phyloP scores from a whole-genome alignment of 2,113 vertebrate species.

The Odobenus rosmarus region DNA sequence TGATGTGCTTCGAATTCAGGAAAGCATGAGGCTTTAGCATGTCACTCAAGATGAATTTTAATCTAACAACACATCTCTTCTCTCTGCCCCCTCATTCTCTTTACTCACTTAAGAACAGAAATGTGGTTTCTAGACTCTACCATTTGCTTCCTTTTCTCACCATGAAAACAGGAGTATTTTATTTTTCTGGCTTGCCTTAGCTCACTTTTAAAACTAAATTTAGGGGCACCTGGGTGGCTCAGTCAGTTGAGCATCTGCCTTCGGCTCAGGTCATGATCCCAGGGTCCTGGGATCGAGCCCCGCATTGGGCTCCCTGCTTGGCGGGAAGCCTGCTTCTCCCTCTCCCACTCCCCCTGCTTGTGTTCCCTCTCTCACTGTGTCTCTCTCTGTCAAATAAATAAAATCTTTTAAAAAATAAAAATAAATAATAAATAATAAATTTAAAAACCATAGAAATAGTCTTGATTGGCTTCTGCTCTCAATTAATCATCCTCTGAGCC shows the following conservation, averaged over 20 bases:
- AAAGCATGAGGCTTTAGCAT: neutral
- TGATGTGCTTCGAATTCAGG: neutral
- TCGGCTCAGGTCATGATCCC: too few species aligned
- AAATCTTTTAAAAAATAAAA: too few species aligned
- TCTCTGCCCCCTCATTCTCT: neutral
- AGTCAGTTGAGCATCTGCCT: too few species aligned
- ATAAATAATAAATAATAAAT: neutral
- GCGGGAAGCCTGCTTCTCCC: too few species aligned
- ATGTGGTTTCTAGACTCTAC: neutral
- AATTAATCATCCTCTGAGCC: neutral
- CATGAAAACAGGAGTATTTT: constrained; percentile 17
- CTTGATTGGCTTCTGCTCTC: neutral
- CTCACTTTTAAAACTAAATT: constrained; percentile 16
- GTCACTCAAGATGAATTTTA: neutral
- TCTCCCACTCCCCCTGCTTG: too few species aligned
- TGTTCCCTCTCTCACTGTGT: too few species aligned
- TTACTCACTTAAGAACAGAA: neutral
- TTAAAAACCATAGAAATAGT: neutral
- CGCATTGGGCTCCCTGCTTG: too few species aligned
- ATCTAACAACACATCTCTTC: neutral
- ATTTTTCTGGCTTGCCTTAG: neutral
- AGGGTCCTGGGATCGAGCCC: too few species aligned
- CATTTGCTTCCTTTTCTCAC: neutral
- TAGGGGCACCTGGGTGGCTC: neutral
- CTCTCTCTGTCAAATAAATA: too few species aligned